phyloP scores from a whole-genome alignment of 2,113 vertebrate genomes.

The Callopanchax toddi region DNA sequence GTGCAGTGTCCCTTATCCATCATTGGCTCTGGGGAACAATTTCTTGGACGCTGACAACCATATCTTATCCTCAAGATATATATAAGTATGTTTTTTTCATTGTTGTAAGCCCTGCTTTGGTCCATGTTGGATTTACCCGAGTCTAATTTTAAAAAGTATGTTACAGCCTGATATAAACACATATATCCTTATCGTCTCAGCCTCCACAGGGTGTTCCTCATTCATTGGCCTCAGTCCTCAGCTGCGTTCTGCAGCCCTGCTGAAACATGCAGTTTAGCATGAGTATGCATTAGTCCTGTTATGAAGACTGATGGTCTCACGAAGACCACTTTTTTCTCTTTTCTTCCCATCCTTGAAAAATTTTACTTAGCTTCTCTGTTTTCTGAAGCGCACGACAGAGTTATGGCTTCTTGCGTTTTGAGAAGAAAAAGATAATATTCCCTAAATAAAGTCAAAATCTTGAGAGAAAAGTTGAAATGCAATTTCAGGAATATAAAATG shows the following conservation, averaged over 20 bases:
- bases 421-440: no score
- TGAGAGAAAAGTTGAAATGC: no score
- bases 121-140: conserved; percentile 23
- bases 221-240: conserved; percentile 33
- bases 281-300: conserved; percentile 54
- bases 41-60: conserved; percentile 74
- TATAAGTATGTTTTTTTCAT: conserved; percentile 9
- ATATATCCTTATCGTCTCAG: conserved; percentile 33
- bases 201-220: conserved; percentile 34
- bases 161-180: conserved; percentile 39
- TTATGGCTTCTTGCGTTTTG: no score
- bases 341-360: conserved; percentile 40
- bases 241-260: conserved; percentile 22
- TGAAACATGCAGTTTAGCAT: conserved; percentile 46
- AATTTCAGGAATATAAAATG: no score
- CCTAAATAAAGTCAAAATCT: conserved; percentile 42
- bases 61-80: conserved; percentile 60
- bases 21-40: conserved; percentile 69
- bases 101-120: conserved; percentile 24
- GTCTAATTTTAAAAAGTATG: conserved; percentile 50
- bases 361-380: conserved; percentile 47
- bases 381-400: conserved; percentile 20
- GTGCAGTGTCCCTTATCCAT: conserved; percentile 69
- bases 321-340: conserved; percentile 1
- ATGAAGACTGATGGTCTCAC: conserved; percentile 57